Evolutionary conservation across 2,888 invertebrate species (phyloP), one percentile per base, ranked within the genome.

Genomic region (Eledona agricola): DNA sequence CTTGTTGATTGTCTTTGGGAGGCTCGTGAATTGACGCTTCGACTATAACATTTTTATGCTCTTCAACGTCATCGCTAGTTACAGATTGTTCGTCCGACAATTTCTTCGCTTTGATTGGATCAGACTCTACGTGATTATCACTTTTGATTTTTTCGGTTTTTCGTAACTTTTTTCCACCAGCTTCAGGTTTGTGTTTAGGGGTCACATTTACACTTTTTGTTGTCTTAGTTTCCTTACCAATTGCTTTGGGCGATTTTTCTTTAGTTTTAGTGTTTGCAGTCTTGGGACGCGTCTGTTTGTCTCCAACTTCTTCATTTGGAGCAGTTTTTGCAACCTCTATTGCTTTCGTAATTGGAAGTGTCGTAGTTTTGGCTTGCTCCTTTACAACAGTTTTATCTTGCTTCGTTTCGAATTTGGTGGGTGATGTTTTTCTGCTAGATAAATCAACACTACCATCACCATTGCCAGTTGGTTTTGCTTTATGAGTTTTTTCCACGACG

Each of bases 11-110:
- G 4, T n/a, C 17, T 55, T 66, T 71, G 1, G 76, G 75, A 15
- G 73, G 75, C n/a, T 63, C 61, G 62, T 76, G 77, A n/a, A 76
- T 62, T 2, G 75, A 62, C 3, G 75, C 77, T 62, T 76, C 75
- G 4, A 75, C 76, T 2, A 74, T 46, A 2, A 74, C 53, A 11
- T 70, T 58, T 47, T 70, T 64, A n/a, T 67, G 66, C 32, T 63
- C 64, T 45, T 74, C 72, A 4, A 62, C 60, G 26, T 75, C 75
- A 51, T 75, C 75, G 57, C 74, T 76, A 1, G 74, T 59, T 20
- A 67, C 15, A 1, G 72, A 71, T 15, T 65, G 66, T 26, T 71
- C 65, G 51, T 70, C 72, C 0, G 58, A 55, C 11, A 59, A 16
- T 7, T 51, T 40, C 16, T 26, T 25, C 6, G 25, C 9, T 5